Base-by-base conservation (phyloP, 1,140 invertebrate species). In the Euschistus heros region DNA sequence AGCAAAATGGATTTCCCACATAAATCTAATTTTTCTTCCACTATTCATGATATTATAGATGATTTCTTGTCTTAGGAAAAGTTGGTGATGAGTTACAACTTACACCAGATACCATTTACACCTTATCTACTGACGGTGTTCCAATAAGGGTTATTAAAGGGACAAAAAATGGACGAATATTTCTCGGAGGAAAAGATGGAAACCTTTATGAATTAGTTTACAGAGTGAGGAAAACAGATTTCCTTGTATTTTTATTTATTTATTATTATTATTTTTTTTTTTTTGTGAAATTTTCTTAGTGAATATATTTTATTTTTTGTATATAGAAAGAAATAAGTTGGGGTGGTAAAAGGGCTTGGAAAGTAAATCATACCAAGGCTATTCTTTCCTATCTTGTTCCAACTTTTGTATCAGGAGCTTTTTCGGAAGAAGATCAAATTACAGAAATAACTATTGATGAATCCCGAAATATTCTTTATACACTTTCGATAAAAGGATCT, bases 181-280 rank as follows among this genome's bases (percentile, higher is more conserved):
- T 99, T 75, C 83, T 98, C 72, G 94, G 94, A 26, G 93, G 90
- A 46, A 90, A 87, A 76, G 94, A 98, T 80, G 94, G 96, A 15
- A 90, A 86, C 70, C 76, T 99, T 1, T 98, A 92, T 82, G 97
- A 99, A 84, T 86, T 98, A 70, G 83, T 83, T 71, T 99, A 99
- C 79, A 91, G 94, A 80, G 90, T 91, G 54, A 79, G 69, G 3
- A 50, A 20, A 22, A 50, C n/a, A 20, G 14, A 18, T 22, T 8
- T 47, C 10, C 5, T n/a, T 50, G n/a, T 50, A 50, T 50, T 22
- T 22, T 6, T 50, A 20, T n/a, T 20, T 50, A n/a, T n/a, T n/a
- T n/a, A n/a, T n/a, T n/a, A n/a, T n/a, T n/a, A n/a, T n/a, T n/a
- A n/a, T n/a, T n/a, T 47, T 47, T 3, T 15, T n/a, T 47, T 14